These are phyloP conservation scores for Mechanitis mazaeus DNA, from an alignment of 2,888 invertebrate species.

Conservation along the genomic window DNA sequence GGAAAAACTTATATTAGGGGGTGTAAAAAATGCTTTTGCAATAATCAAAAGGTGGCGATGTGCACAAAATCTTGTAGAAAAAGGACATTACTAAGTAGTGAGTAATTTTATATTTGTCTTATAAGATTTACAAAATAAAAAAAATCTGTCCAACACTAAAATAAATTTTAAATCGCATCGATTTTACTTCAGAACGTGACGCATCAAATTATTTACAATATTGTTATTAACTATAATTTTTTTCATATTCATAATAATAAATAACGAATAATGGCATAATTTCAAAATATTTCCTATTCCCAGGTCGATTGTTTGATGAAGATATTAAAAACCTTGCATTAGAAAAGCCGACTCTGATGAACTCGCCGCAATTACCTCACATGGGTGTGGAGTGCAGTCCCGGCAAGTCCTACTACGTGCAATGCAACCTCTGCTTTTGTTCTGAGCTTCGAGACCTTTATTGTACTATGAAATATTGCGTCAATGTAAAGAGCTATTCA, in stretches of 20 bases:
- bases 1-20: constrained; percentile 45
- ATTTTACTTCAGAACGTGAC: no score
- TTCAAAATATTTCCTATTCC: not conserved
- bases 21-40: constrained; percentile 51
- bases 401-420: constrained; percentile 44
- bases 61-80: constrained; percentile 36
- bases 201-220: no score
- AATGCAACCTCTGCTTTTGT: constrained; percentile 58
- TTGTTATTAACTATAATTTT: no score
- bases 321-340: constrained; percentile 18
- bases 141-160: no score
- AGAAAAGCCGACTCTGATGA: constrained; percentile 29
- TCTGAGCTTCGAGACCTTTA: constrained; percentile 40
- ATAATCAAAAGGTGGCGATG: constrained; percentile 23
- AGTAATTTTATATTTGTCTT: constrained; percentile 13
- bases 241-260: not conserved
- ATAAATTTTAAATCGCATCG: no score
- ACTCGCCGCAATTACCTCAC: constrained; percentile 36
- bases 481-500: constrained; percentile 42
- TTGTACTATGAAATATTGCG: constrained; percentile 48
- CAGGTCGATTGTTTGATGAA: constrained; percentile 16
- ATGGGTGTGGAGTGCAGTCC: constrained; percentile 42
- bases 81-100: constrained; percentile 26
- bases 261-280: not conserved
- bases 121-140: no score